phyloP scores from a whole-genome alignment of 2,888 invertebrate species.

The Carterocephalus palaemon region DNA sequence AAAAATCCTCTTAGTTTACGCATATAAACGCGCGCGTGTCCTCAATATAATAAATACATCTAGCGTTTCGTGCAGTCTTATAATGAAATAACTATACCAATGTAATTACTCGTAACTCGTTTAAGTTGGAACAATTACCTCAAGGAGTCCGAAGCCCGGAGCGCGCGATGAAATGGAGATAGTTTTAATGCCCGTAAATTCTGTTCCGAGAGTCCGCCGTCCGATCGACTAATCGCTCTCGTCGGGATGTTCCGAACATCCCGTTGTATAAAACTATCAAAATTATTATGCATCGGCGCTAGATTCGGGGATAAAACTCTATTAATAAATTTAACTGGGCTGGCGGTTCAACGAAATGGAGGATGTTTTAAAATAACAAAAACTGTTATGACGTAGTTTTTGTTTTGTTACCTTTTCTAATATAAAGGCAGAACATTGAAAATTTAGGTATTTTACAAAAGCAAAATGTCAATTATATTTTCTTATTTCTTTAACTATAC shows the following conservation, averaged over 20 bases:
- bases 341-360: neutral
- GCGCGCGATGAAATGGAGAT: constrained; percentile 68
- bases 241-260: constrained; percentile 56
- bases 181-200: constrained; percentile 77
- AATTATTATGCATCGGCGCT: constrained; percentile 20
- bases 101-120: neutral
- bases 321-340: constrained; percentile 18
- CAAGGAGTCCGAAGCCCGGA: constrained; percentile 51
- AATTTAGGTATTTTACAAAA: too few relatives aligned
- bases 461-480: too few relatives aligned
- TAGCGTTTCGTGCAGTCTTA: too few relatives aligned
- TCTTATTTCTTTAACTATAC: too few relatives aligned
- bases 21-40: too few relatives aligned
- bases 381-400: too few relatives aligned
- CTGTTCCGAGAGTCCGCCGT: constrained; percentile 57
- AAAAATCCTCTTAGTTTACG: too few relatives aligned
- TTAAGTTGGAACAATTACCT: constrained; percentile 1
- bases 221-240: constrained; percentile 67
- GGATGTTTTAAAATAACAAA: neutral
- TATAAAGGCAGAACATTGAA: too few relatives aligned
- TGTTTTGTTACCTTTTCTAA: too few relatives aligned
- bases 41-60: too few relatives aligned
- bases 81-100: too few relatives aligned
- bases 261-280: constrained; percentile 44
- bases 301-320: constrained; percentile 13